Evolutionary conservation across 2,797 vertebrate genomes (phyloP).

Genomic region (Rhynchotus rufescens): DNA sequence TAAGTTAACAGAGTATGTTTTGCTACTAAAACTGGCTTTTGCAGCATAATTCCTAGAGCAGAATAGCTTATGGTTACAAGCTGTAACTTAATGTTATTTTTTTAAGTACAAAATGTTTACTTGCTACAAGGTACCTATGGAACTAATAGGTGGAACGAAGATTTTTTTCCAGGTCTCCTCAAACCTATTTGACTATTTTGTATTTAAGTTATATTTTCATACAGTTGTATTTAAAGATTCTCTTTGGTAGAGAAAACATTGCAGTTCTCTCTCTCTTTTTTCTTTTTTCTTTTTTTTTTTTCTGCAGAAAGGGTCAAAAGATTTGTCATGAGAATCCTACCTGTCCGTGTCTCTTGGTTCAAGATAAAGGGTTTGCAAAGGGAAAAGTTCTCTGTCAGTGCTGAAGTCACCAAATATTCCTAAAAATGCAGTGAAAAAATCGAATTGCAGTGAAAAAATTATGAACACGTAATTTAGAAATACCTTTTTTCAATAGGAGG

Average conservation of each 20-base stretch:
- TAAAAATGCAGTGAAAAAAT: background rate
- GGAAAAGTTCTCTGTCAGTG: conserved; percentile 27
- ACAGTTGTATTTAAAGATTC: conserved; percentile 83
- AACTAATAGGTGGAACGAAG: conserved; percentile 79
- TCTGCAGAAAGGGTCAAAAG: conserved; percentile 52
- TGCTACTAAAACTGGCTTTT: conserved; percentile 80
- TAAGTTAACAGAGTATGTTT: conserved; percentile 70
- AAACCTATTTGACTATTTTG: conserved; percentile 83
- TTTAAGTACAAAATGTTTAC: conserved; percentile 79
- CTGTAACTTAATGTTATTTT: conserved; percentile 79
- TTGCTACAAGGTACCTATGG: conserved; percentile 76
- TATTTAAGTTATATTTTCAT: conserved; percentile 88
- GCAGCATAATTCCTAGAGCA: conserved; percentile 78
- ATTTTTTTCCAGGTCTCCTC: conserved; percentile 81
- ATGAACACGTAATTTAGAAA: background rate
- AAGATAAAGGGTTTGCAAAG: conserved; percentile 34
- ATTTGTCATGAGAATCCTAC: conserved; percentile 35
- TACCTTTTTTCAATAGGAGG: background rate
- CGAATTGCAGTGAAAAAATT: background rate
- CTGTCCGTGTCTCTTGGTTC: conserved; percentile 16
- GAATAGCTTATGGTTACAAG: conserved; percentile 76
- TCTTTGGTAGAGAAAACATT: conserved; percentile 74
- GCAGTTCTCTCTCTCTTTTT: conserved; percentile 10
- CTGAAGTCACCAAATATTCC: conserved; percentile 34
- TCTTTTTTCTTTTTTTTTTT: conserved; percentile 53